Base-by-base conservation (phyloP, 2,113 vertebrate species). In the Entelurus aequoreus region DNA sequence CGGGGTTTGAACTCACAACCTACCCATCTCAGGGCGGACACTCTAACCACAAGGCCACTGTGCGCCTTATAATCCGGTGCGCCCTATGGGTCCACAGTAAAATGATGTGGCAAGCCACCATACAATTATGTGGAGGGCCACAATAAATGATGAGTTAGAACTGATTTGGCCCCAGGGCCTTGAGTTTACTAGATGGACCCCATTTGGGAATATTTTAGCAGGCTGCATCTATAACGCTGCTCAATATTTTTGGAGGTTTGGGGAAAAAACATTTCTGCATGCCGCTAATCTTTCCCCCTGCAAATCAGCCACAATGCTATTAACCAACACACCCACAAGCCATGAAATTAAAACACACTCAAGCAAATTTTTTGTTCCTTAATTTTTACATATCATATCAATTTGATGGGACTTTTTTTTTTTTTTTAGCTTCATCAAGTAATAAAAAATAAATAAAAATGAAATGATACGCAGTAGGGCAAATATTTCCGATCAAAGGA, bases 401-500 rank as follows among this genome's bases (percentile, higher is more conserved):
- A 44, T 57, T 44, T 19, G 40, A 37, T 49, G 44, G 15, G 16
- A 69, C 65, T 63, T 79, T 68, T 42, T 42, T 42, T 42, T 47
- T 19, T 19, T 19, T 19, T 19, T 19, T 19, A 19, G 46, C 66
- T 62, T 13, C 68, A 71, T 72, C 60, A 63, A 19, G 16, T 3
- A n/a, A 72, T 70, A 38, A 15, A 35, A 71, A 28, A 71, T 66
- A 19, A 19, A 19, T 2, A 19, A 19, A 19, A 19, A 19, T 19
- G 19, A 70, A 71, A 77, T 66, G 68, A 62, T 63, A 62, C 63
- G 44, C 50, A 80, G 76, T 78, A 65, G 60, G 63, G 19, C 15
- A 55, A 75, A 82, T 76, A 76, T 69, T 59, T 48, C 28, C 54
- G 77, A 80, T 83, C 73, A 84, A 86, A 83, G 75, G 54, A 60